phyloP scores from a whole-genome alignment of 2,113 vertebrate genomes.

The Chrysochloris asiatica region DNA sequence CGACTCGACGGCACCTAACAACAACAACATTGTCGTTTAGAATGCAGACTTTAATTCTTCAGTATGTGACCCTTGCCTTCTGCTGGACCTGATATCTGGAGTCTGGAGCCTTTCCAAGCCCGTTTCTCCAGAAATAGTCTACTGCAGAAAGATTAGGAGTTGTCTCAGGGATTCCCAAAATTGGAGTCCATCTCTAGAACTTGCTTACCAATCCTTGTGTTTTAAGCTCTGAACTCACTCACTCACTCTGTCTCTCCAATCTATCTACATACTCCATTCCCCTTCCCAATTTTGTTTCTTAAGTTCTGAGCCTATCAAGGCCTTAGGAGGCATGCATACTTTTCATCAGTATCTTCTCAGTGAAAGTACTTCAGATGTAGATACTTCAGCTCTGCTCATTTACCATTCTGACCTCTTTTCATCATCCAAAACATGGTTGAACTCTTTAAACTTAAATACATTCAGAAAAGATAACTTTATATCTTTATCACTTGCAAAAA shows the following conservation, averaged over 20 bases:
- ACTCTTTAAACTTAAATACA: constrained; percentile 31
- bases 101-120: constrained; percentile 5
- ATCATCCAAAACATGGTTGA: background rate
- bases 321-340: background rate
- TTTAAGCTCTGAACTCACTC: constrained; percentile 1
- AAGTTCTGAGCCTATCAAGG: background rate
- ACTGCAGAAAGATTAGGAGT: background rate
- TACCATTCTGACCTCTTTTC: background rate
- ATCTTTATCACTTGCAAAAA: background rate
- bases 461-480: constrained; percentile 33
- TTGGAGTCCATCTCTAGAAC: background rate
- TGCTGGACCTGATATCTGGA: background rate
- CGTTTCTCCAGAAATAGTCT: constrained; percentile 24
- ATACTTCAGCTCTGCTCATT: background rate
- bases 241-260: no score
- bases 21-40: background rate
- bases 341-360: background rate
- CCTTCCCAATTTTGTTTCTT: background rate
- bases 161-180: background rate
- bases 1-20: no score
- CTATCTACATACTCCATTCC: background rate
- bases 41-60: constrained; percentile 23
- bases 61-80: constrained; percentile 35
- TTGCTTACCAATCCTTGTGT: background rate
- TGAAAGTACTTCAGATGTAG: background rate